A percentile compares a stretch with the other conserved stretches of the same genome.
phyloP scores from a whole-genome alignment of 1,140 invertebrate genomes.

The Drosophila simulans region DNA sequence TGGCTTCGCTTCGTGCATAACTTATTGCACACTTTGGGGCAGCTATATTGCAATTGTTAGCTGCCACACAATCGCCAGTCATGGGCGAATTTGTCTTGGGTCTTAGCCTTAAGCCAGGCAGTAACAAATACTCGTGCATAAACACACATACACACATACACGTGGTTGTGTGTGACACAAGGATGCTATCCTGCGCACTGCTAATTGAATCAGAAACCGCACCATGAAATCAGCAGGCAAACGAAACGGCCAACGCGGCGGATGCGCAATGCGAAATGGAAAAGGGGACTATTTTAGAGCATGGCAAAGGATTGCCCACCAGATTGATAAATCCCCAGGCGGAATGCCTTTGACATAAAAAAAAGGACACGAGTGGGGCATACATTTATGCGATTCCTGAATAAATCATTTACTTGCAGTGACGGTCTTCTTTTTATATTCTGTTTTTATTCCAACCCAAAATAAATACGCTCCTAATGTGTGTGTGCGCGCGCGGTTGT shows the following conservation, averaged over 20 bases:
- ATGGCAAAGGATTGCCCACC: slow-evolving; percentile 23
- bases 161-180: slow-evolving; percentile 5
- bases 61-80: slow-evolving; percentile 23
- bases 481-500: background rate
- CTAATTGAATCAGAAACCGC: slow-evolving; percentile 57
- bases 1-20: slow-evolving; percentile 12
- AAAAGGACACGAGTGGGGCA: slow-evolving; percentile 1
- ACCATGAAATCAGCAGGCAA: slow-evolving; percentile 44
- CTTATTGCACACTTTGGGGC: slow-evolving; percentile 40
- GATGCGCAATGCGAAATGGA: slow-evolving; percentile 31
- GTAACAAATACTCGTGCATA: background rate
- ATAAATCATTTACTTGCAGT: slow-evolving; percentile 50
- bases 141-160: background rate
- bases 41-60: slow-evolving; percentile 24
- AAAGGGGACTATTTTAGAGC: slow-evolving; percentile 25
- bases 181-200: slow-evolving; percentile 10
- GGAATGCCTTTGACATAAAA: slow-evolving; percentile 28
- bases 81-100: slow-evolving; percentile 26
- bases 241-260: slow-evolving; percentile 12
- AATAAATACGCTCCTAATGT: slow-evolving; percentile 5
- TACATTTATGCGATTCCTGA: slow-evolving; percentile 45
- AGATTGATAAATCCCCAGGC: slow-evolving; percentile 38
- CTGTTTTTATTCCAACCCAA: background rate
- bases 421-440: background rate
- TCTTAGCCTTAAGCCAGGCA: slow-evolving; percentile 30